These are phyloP conservation scores for Cataglyphis rosenhaueri DNA, from an alignment of 2,888 invertebrate species.

Conservation along the genomic window DNA sequence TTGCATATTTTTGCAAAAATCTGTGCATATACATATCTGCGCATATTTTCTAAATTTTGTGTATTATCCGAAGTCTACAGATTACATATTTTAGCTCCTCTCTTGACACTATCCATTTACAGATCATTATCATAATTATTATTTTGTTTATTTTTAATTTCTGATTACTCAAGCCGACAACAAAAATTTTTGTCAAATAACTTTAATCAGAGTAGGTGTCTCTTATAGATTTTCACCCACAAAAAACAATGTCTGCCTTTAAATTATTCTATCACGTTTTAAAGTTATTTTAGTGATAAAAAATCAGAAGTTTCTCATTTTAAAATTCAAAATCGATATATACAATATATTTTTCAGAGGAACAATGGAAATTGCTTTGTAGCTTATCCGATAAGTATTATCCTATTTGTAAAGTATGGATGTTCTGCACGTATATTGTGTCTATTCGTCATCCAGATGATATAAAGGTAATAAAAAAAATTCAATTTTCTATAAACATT, in stretches of 20 bases:
- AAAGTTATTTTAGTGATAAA: too few relatives aligned
- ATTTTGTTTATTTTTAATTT: not conserved
- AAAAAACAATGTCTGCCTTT: too few relatives aligned
- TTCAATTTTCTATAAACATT: not conserved
- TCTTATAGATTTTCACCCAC: too few relatives aligned
- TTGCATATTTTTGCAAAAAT: too few relatives aligned
- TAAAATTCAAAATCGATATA: not conserved
- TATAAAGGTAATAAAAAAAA: not conserved
- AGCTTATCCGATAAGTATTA: not conserved
- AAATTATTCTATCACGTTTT: too few relatives aligned
- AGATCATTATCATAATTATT: not conserved
- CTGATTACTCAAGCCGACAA: too few relatives aligned
- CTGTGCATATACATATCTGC: too few relatives aligned
- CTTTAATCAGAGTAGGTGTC: too few relatives aligned
- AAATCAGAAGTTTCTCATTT: too few relatives aligned
- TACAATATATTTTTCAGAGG: not conserved
- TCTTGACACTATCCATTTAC: not conserved
- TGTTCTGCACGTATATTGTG: not conserved
- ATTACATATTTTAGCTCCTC: not conserved
- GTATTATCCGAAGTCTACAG: too few relatives aligned
- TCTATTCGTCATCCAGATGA: constrained; percentile 3
- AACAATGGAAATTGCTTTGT: not conserved
- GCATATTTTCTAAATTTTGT: too few relatives aligned
- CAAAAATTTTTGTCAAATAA: too few relatives aligned
- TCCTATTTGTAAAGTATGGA: not conserved